Evolutionary conservation across 1,140 invertebrate species (phyloP).

Genomic region (Aleiodes sp.): DNA sequence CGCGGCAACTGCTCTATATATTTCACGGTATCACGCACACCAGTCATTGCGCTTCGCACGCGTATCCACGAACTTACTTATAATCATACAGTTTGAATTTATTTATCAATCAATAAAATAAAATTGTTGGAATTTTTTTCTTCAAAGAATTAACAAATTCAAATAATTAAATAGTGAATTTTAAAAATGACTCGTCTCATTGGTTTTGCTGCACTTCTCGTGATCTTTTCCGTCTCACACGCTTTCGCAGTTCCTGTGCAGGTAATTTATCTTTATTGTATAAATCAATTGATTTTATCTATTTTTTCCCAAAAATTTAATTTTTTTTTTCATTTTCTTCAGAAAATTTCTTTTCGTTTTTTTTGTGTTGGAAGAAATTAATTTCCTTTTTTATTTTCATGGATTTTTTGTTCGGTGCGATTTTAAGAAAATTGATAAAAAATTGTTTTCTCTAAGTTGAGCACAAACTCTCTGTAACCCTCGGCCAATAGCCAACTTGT

Average conservation of each 20-base stretch:
- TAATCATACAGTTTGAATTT: neutral
- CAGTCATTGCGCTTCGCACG: conserved; percentile 34
- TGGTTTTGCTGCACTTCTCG: neutral
- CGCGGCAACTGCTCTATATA: conserved; percentile 47
- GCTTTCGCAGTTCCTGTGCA: neutral
- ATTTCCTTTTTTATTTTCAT: too few relatives aligned
- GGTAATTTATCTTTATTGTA: conserved; percentile 10
- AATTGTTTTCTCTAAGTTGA: too few relatives aligned
- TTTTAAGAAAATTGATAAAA: too few relatives aligned
- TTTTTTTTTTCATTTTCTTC: too few relatives aligned
- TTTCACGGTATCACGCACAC: conserved; percentile 42
- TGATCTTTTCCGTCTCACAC: neutral
- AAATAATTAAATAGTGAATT: neutral
- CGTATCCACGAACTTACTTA: conserved; percentile 31
- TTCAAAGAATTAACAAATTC: neutral
- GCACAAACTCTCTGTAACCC: too few relatives aligned
- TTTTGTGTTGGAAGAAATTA: too few relatives aligned
- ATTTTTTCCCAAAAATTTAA: too few relatives aligned
- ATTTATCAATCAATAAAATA: neutral
- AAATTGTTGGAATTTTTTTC: neutral
- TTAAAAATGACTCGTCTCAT: neutral
- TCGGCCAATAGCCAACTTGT: neutral
- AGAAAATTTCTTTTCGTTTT: too few relatives aligned
- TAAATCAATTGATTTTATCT: neutral
- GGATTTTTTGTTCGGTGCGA: too few relatives aligned